A percentile compares a stretch with the other conserved stretches of the same genome.
Conservation (phyloP, 2,113 vertebrate genomes). For the Pterocles burchelli region DNA sequence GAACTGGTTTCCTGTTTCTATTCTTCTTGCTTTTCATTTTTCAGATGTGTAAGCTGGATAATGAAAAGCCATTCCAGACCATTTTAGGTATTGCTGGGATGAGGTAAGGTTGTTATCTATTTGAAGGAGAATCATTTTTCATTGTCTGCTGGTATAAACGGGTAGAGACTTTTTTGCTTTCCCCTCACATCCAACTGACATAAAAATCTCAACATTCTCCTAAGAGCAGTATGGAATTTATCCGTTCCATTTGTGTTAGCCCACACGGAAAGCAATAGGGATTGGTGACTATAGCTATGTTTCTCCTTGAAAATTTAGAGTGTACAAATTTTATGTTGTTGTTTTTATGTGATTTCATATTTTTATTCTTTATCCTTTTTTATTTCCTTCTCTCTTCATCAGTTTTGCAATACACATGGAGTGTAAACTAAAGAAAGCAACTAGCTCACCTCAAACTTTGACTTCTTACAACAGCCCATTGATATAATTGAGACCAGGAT, state of each 20-base stretch:
- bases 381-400: not conserved
- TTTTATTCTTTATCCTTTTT: not conserved
- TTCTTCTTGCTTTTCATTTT: conserved; percentile 45
- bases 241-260: not conserved
- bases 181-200: conserved; percentile 31
- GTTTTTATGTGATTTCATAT: not conserved
- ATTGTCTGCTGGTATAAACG: conserved; percentile 25
- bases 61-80: conserved; percentile 56
- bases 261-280: not conserved
- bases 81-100: conserved; percentile 41
- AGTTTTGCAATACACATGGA: fast-evolving
- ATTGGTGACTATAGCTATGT: not conserved
- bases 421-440: not conserved
- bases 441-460: not conserved
- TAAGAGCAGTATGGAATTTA: not conserved
- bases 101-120: conserved; percentile 45
- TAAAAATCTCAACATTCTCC: conserved; percentile 20
- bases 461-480: not conserved
- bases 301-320: not conserved
- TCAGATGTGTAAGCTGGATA: conserved; percentile 49
- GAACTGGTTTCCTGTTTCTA: conserved; percentile 37
- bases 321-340: not conserved
- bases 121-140: conserved; percentile 54
- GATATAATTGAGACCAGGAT: not conserved
- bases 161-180: conserved; percentile 17